Base-by-base conservation (phyloP, 2,888 invertebrate genomes). In the Escarpia spicata region DNA sequence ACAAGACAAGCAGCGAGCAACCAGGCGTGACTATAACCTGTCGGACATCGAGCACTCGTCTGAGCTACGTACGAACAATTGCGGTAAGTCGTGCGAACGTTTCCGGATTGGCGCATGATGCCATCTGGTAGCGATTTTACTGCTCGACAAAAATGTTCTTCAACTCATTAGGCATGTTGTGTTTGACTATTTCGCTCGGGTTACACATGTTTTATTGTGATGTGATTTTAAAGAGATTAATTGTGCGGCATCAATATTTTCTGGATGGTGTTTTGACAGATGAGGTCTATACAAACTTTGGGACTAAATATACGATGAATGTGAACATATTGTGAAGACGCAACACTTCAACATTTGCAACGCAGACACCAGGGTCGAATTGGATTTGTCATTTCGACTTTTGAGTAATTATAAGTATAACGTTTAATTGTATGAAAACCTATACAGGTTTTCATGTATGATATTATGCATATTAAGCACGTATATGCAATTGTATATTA, bases 1-100 rank as follows among this genome's bases (percentile, higher is more conserved):
- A 75, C 75, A 26, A 26, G 75, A 75, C 75, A 75, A 75, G 75
- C 75, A 75, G 75, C n/a, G 75, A 6, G 75, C 75, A 75, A 6
- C 75, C 75, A 75, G 75, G 75, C 75, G 75, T 75, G 75, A 75
- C 75, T 75, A 75, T 75, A 75, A 75, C 75, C 75, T 75, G 19
- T 75, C 75, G 75, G 75, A 75, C 75, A 75, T 19, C 75, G 75
- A 75, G 19, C 26, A 26, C 26, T 75, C n/a, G 75, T 75, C 75
- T 26, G n/a, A n/a, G 75, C 19, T 26, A 75, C 75, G 2, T 15
- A 75, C 19, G 75, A 75, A 75, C 75, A 26, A 75, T 15, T 19
- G 75, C 19, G 75, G 75, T 75, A 75, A 75, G 75, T 75, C 6
- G 4, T 15, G 0, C 26, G 75, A 75, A 75, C 15, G 75, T 75